Evolutionary conservation across 2,888 invertebrate species (phyloP).

Genomic region (Mongoloraphidia duomilia): DNA sequence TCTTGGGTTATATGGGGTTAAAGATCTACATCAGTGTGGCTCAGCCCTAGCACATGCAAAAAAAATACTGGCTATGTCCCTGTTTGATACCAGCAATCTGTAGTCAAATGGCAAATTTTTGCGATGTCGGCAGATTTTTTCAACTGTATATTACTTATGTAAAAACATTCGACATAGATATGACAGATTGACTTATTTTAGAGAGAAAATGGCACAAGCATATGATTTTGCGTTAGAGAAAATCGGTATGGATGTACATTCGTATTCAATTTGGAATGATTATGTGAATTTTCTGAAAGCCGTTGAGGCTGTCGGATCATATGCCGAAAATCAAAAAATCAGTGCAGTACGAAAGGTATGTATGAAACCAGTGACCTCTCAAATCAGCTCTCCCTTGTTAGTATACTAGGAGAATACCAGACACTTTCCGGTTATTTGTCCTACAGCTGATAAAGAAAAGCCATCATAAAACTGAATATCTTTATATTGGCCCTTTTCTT

Average conservation of each 20-base stretch:
- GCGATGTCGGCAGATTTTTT: not conserved
- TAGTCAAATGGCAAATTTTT: not conserved
- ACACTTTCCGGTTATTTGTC: too few relatives aligned
- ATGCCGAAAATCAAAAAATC: conserved; percentile 98
- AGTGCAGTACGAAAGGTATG: conserved; percentile 87
- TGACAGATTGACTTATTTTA: conserved; percentile 27
- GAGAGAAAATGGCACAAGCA: conserved; percentile 98
- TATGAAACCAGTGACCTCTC: not conserved
- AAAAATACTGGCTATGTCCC: too few relatives aligned
- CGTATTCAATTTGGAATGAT: conserved; percentile 94
- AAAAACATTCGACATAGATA: too few relatives aligned
- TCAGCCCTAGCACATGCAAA: too few relatives aligned
- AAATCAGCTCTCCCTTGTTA: too few relatives aligned
- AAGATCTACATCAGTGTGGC: too few relatives aligned
- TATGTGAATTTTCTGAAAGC: conserved; percentile 92
- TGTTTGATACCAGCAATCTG: not conserved
- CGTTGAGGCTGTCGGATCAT: conserved; percentile 94
- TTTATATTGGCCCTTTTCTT: too few relatives aligned
- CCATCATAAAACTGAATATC: too few relatives aligned
- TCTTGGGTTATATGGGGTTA: too few relatives aligned
- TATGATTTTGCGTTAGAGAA: conserved; percentile 99
- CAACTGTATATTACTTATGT: too few relatives aligned
- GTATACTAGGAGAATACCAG: too few relatives aligned
- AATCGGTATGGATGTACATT: conserved; percentile 96
- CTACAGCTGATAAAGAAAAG: too few relatives aligned